Conservation (phyloP, 1,140 invertebrate genomes). For the Grapholita molesta region DNA sequence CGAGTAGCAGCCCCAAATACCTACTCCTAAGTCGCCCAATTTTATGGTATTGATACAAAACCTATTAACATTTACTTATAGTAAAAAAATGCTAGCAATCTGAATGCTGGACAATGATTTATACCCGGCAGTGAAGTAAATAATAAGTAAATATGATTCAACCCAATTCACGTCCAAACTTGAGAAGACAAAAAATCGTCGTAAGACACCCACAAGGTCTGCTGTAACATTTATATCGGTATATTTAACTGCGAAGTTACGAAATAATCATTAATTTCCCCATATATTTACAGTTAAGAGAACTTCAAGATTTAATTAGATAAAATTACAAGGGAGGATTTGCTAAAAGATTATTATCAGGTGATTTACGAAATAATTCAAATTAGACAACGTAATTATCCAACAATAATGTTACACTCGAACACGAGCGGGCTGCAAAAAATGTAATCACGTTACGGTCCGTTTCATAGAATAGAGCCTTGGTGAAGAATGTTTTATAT, state of each 20-base stretch:
- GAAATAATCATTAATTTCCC: background rate
- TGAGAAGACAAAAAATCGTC: background rate
- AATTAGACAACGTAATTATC: slow-evolving; percentile 8
- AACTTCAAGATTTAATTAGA: background rate
- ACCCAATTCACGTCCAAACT: slow-evolving; percentile 12
- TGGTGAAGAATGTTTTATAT: slow-evolving; percentile 30
- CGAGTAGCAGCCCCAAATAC: too few relatives aligned
- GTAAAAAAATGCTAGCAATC: too few relatives aligned
- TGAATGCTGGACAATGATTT: too few relatives aligned
- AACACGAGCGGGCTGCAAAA: slow-evolving; percentile 6
- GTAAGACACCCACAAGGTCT: slow-evolving; percentile 3
- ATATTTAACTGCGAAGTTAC: background rate
- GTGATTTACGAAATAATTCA: slow-evolving; percentile 11
- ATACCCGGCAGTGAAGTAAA: background rate
- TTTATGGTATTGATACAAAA: too few relatives aligned
- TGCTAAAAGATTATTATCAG: background rate
- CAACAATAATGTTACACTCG: background rate
- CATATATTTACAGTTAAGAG: background rate
- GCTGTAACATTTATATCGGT: background rate
- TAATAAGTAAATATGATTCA: background rate
- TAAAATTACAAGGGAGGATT: background rate
- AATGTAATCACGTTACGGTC: slow-evolving; percentile 29
- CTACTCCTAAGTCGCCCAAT: too few relatives aligned
- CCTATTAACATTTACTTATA: too few relatives aligned
- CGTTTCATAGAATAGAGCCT: slow-evolving; percentile 33